Conservation (phyloP, 2,888 invertebrate species). For the Meteorus cinctellus region DNA sequence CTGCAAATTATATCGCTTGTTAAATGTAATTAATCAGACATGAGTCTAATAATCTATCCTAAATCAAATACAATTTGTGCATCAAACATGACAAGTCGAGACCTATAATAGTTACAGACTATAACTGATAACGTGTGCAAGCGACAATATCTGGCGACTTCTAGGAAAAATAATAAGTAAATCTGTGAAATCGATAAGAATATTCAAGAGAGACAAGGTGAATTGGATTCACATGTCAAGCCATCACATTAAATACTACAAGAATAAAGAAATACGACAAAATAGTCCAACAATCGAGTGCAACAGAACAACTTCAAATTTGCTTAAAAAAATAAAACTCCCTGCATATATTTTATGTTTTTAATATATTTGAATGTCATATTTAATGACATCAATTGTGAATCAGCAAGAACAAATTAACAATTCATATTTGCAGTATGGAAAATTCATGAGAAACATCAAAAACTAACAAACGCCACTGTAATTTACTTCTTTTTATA, state of each 20-base stretch:
- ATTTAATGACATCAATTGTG: not conserved
- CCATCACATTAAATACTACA: not conserved
- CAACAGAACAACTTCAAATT: not conserved
- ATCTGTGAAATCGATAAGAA: not conserved
- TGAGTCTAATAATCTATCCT: too few species aligned
- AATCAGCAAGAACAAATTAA: not conserved
- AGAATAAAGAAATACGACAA: not conserved
- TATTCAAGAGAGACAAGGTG: not conserved
- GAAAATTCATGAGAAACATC: too few species aligned
- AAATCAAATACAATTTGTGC: too few species aligned
- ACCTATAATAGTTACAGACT: too few species aligned
- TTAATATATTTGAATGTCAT: not conserved
- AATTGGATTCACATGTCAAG: not conserved
- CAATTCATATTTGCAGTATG: not conserved
- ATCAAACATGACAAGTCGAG: too few species aligned
- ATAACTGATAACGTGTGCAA: too few species aligned
- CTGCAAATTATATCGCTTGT: too few species aligned
- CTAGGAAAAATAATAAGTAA: too few species aligned
- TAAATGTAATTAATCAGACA: too few species aligned
- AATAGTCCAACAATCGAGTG: conserved; percentile 4
- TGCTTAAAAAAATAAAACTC: not conserved
- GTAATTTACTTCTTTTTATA: not conserved
- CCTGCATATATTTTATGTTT: not conserved
- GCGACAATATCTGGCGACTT: too few species aligned
- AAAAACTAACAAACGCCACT: too few species aligned